Evolutionary conservation across 1,140 invertebrate species (phyloP).

Genomic region (Hesperophylax magnus): DNA sequence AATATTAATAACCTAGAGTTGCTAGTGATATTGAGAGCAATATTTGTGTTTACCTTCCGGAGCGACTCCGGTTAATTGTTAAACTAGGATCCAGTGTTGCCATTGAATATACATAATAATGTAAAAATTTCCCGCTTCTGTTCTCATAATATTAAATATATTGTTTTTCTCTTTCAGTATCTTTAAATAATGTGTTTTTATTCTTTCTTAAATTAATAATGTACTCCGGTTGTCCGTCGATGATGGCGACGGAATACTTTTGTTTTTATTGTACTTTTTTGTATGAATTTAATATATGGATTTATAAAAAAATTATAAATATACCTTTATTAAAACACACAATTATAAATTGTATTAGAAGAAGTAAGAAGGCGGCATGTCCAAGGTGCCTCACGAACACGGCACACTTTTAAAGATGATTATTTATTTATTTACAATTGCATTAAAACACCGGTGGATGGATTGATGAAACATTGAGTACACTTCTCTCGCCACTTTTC

Average conservation of each 20-base stretch:
- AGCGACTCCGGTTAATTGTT: background rate
- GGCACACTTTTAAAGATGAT: background rate
- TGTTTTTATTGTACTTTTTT: constrained; percentile 33
- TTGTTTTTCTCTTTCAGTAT: constrained; percentile 22
- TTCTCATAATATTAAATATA: constrained; percentile 13
- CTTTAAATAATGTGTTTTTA: constrained; percentile 17
- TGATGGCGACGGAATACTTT: background rate
- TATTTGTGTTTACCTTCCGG: background rate
- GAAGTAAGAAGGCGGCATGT: constrained; percentile 11
- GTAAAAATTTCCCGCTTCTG: constrained; percentile 21
- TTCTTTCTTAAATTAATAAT: constrained; percentile 9
- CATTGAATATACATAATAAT: background rate
- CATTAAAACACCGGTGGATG: background rate
- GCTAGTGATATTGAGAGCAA: constrained; percentile 15
- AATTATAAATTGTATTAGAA: constrained; percentile 39
- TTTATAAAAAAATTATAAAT: constrained; percentile 39
- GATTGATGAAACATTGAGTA: background rate
- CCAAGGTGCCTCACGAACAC: background rate
- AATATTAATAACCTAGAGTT: background rate
- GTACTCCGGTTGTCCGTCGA: constrained; percentile 8
- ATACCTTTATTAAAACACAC: constrained; percentile 33
- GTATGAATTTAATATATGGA: constrained; percentile 37
- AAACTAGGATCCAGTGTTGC: constrained; percentile 38
- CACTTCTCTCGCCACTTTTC: background rate
- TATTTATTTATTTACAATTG: constrained; percentile 30